phyloP scores from a whole-genome alignment of 2,888 invertebrate genomes.

The Pseudococcus longispinus region DNA sequence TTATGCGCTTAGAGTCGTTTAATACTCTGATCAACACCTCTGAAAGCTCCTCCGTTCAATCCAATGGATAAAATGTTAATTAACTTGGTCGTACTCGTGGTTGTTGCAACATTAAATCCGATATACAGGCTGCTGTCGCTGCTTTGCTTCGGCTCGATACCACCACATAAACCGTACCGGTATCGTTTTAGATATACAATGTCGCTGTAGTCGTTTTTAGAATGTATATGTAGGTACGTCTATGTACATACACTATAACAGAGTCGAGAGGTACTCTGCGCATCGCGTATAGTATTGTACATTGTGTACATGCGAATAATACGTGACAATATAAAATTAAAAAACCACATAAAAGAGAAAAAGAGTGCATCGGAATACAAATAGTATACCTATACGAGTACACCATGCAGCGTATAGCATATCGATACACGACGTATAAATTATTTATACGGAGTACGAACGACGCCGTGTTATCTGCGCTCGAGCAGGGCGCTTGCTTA shows the following conservation, averaged over 20 bases:
- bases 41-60: neutral
- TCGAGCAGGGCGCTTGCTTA: no score
- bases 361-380: neutral
- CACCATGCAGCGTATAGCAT: neutral
- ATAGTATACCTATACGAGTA: neutral
- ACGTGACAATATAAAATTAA: neutral
- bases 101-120: neutral
- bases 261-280: neutral
- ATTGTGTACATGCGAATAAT: neutral
- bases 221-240: neutral
- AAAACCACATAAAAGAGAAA: neutral
- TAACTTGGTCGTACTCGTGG: neutral
- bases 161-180: neutral
- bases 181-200: neutral
- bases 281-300: neutral
- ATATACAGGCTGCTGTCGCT: neutral
- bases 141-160: neutral
- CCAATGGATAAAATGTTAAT: neutral
- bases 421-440: neutral
- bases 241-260: neutral
- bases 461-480: neutral
- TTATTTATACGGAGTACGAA: neutral
- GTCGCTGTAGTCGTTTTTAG: neutral
- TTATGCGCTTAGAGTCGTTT: neutral
- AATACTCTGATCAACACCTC: slow-evolving; percentile 6